Conservation (phyloP, 2,888 invertebrate species). For the Leistus spinibarbis region DNA sequence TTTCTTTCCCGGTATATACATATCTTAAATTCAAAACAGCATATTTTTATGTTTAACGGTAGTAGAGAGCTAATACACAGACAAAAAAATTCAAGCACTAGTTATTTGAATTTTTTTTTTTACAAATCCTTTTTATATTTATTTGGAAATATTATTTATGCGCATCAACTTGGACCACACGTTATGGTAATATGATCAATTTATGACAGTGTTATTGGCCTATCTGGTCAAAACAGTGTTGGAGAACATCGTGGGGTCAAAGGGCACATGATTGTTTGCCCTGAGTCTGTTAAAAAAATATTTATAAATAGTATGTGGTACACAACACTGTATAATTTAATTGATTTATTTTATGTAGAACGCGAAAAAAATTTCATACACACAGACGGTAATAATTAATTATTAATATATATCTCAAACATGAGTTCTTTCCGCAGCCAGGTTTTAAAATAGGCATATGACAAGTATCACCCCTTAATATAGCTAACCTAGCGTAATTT, state of each 20-base stretch:
- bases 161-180: background rate
- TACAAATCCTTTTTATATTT: background rate
- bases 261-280: background rate
- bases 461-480: no score
- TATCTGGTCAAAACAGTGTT: background rate
- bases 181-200: background rate
- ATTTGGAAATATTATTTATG: no score
- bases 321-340: background rate
- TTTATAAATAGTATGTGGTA: background rate
- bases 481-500: no score
- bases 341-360: background rate
- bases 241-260: background rate
- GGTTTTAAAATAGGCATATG: no score
- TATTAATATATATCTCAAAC: no score
- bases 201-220: background rate
- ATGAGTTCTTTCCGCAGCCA: no score
- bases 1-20: no score
- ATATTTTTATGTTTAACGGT: no score
- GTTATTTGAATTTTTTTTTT: no score
- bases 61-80: no score
- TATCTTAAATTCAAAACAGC: no score
- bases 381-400: no score
- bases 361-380: background rate
- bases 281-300: background rate
- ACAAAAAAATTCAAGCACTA: background rate